Evolutionary conservation across 2,113 vertebrate species (phyloP), one percentile per base, ranked within the genome.

Genomic region (Guaruba guarouba): DNA sequence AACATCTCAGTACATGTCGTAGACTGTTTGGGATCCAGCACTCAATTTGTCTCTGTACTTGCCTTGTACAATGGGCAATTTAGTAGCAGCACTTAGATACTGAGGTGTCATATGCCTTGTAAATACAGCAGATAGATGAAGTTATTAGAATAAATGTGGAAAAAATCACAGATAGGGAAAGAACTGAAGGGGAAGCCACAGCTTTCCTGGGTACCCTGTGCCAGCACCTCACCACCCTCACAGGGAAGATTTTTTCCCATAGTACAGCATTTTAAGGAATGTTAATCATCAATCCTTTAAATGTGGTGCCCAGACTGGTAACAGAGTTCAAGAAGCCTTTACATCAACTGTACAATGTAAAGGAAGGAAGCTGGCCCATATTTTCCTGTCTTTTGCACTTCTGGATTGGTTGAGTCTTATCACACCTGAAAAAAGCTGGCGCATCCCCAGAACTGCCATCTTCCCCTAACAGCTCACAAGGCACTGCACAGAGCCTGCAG

Each of bases 101-200:
- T 14, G 57, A 88, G 77, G 44, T 83, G 82, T 77, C 48, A 59
- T 85, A 85, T 70, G 55, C 46, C 79, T 81, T 78, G 85, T 71
- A 96, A 92, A 86, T 83, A 31, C 37, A 77, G 70, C 75, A 88
- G 63, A 92, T 29, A 85, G 63, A 69, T 85, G 54, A 49, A 75
- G 78, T 86, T 88, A 71, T 88, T 90, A 70, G 24, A 0, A 1
- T 11, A 88, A 77, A 46, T 54, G 48, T 22, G 49, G 44, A 79
- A 89, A 95, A 80, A 80, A 52, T 55, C 59, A 10, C 28, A 77
- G 46, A 27, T 70, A 57, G 31, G 44, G 64, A 82, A 55, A 17
- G 54, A 52, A 23, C 22, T 67, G 75, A 62, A 73, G 46, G 22
- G 33, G 33, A 22, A 59, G 33, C 33, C 33, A 23, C 57, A 59